phyloP scores from a whole-genome alignment of 2,888 invertebrate species.

The Clepsis dumicolana region DNA sequence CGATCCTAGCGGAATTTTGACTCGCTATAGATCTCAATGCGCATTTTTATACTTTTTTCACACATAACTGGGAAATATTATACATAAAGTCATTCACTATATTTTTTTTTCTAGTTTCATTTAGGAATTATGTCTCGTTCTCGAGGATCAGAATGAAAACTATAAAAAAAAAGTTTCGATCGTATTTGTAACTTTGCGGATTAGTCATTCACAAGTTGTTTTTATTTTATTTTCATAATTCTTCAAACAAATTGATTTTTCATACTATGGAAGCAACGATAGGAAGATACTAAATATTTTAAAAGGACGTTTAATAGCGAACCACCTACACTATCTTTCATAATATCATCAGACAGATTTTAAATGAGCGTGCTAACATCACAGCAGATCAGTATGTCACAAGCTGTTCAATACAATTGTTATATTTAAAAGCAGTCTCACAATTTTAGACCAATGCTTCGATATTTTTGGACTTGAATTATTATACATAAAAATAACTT shows the following conservation, averaged over 20 bases:
- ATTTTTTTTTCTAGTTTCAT: neutral
- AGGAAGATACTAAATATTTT: no score
- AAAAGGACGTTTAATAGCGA: neutral
- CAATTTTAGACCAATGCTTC: conserved; percentile 14
- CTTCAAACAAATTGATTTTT: no score
- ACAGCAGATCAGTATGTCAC: neutral
- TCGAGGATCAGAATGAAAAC: no score
- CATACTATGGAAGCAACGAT: no score
- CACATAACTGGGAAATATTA: neutral
- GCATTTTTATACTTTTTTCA: neutral
- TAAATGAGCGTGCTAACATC: neutral
- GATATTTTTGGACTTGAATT: neutral
- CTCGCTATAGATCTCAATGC: no score
- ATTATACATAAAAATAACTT: conserved; percentile 49
- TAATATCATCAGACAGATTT: neutral
- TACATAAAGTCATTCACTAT: neutral
- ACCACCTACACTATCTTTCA: neutral
- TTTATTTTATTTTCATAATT: no score
- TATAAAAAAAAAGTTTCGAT: no score
- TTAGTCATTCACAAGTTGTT: no score
- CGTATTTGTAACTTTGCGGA: no score
- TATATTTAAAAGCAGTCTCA: conserved; percentile 32
- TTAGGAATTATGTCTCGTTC: no score
- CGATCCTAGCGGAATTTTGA: no score
- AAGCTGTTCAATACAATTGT: neutral